Conservation (phyloP, 1,140 invertebrate species). For the Ectropis grisescens region DNA sequence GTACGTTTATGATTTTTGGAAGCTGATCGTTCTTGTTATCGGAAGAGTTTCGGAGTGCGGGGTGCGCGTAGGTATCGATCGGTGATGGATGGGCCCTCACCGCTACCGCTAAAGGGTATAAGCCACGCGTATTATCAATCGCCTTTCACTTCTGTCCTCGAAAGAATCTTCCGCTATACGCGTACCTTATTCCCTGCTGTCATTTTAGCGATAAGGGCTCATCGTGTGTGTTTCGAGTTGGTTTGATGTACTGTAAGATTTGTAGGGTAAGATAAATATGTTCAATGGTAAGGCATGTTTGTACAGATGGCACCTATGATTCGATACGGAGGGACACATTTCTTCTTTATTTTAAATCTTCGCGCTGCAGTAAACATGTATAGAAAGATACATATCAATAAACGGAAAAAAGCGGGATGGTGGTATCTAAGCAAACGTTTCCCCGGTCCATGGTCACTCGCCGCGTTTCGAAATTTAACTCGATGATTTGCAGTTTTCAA, state of each 20-base stretch:
- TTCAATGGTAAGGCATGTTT: conserved; percentile 52
- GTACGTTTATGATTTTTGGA: conserved; percentile 50
- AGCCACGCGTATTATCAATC: conserved; percentile 8
- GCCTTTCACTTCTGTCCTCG: conserved; percentile 11
- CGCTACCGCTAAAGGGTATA: conserved; percentile 1
- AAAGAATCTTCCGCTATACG: conserved; percentile 15
- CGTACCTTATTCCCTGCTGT: conserved; percentile 10
- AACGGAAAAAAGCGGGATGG: conserved; percentile 48
- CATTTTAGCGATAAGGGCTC: conserved; percentile 24
- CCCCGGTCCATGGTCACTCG: conserved; percentile 23
- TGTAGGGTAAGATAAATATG: conserved; percentile 48
- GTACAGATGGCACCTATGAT: conserved; percentile 45
- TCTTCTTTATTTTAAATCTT: conserved; percentile 36
- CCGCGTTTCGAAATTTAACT: conserved; percentile 34
- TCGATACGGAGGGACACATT: conserved; percentile 57
- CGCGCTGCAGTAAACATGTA: conserved; percentile 44
- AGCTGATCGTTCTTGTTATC: conserved; percentile 57
- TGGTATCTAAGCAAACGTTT: conserved; percentile 18
- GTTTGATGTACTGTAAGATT: conserved; percentile 49
- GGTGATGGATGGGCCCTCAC: conserved; percentile 17
- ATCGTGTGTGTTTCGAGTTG: conserved; percentile 35
- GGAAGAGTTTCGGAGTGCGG: conserved; percentile 51
- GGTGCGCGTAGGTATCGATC: conserved; percentile 2
- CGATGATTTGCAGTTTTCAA: conserved; percentile 63
- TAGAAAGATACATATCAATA: conserved; percentile 66